Base-by-base conservation (phyloP, 2,888 invertebrate species). In the Nomada goodeniana region DNA sequence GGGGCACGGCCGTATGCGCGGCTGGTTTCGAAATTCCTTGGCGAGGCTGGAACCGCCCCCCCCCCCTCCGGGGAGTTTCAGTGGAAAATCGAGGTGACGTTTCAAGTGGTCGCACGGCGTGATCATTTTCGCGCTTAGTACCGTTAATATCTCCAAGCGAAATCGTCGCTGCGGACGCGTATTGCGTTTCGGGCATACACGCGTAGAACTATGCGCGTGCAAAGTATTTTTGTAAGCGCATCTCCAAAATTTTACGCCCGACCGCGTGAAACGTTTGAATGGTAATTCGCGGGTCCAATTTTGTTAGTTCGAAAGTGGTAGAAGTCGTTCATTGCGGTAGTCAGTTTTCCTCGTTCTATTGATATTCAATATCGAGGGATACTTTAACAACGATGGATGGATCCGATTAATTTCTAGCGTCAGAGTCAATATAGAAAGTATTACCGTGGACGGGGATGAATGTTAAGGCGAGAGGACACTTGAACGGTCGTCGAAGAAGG, bases 11-110 rank as follows among this genome's bases (percentile, higher is more conserved):
- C 29, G 4, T 53, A 44, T 36, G 7, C 70, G 69, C 67, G 65
- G 69, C 57, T 44, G 57, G 59, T 57, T 84, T 36, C 77, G 65
- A 77, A 84, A 67, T 77, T 83, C 61, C 61, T 50, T 23, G n/a
- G 29, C 67, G 52, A 29, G 64, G 44, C 59, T 29, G 59, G 23
- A 26, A 20, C 60, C 50, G 60, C 13, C 42, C 23, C 23, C 55
- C 13, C 42, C 23, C 23, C 55, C 36, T 52, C 47, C 15, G 15
- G 47, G 26, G 36, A 67, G 59, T 74, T 69, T 65, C 13, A 44
- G 29, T 11, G 75, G 47, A 67, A 80, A 79, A 74, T 81, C 68
- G 63, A 52, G 36, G 23, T 29, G 80, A 72, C 79, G 72, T 78
- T 72, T 68, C 47, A 78, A 78, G 79, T 80, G 79, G 20, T n/a